A percentile compares a stretch with the other conserved stretches of the same genome.
Evolutionary conservation across 2,113 vertebrate genomes (phyloP).

Genomic region (Myrmecophaga tridactyla): DNA sequence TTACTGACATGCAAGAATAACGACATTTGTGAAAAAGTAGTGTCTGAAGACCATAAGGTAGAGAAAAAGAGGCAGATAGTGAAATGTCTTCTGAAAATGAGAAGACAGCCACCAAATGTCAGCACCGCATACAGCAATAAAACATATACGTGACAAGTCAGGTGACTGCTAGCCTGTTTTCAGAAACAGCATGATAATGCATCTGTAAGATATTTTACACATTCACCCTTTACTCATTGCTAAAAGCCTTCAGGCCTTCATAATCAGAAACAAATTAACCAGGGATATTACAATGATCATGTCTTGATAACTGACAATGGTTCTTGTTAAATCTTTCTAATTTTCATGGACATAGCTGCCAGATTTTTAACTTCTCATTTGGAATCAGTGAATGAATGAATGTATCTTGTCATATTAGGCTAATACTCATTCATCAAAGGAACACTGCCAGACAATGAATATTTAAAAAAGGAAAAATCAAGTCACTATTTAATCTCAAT

Average conservation of each 20-base stretch:
- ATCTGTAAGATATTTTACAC: not conserved
- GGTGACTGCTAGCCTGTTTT: not conserved
- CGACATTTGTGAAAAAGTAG: not conserved
- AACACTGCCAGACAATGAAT: not conserved
- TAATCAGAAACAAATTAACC: not conserved
- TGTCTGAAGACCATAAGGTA: not conserved
- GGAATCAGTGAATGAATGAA: not conserved
- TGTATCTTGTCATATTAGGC: not conserved
- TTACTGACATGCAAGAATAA: not conserved
- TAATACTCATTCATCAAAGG: not conserved
- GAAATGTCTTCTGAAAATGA: slow-evolving; percentile 28
- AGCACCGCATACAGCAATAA: not conserved
- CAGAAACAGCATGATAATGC: not conserved
- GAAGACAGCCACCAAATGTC: not conserved
- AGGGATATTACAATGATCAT: not conserved
- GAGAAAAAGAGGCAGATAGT: not conserved
- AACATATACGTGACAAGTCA: not conserved
- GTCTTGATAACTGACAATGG: not conserved
- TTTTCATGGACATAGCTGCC: not conserved
- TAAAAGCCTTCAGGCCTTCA: not conserved
- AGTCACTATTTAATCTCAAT: no score
- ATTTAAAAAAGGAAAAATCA: not conserved
- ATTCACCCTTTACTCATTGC: not conserved
- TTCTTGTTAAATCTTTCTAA: not conserved
- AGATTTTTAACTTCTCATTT: not conserved